These are phyloP conservation scores for Paedocypris micromegethes DNA, from an alignment of 2,797 vertebrate species.

Conservation along the genomic window DNA sequence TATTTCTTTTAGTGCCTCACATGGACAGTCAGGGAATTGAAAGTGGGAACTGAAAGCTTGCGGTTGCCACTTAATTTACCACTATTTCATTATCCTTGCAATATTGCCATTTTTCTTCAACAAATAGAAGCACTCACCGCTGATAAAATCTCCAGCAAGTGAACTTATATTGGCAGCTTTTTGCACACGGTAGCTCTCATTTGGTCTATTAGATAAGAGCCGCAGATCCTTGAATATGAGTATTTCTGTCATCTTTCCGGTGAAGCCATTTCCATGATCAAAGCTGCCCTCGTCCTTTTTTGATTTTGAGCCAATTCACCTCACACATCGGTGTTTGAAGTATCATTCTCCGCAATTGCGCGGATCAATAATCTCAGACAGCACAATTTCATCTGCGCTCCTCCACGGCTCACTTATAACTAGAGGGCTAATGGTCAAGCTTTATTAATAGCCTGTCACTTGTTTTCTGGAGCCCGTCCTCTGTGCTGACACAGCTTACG, in stretches of 20 bases:
- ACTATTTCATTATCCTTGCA: no score
- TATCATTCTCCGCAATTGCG: constrained; percentile 40
- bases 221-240: constrained; percentile 4
- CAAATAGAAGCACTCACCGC: no score
- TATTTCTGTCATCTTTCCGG: neutral
- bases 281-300: constrained; percentile 9
- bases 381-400: constrained; percentile 37
- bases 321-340: constrained; percentile 38
- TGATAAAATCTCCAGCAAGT: no score
- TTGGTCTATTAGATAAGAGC: neutral
- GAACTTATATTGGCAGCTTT: no score
- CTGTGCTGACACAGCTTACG: constrained; percentile 28
- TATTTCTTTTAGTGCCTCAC: no score
- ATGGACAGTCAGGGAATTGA: no score
- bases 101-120: neutral
- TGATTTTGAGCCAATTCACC: constrained; percentile 19
- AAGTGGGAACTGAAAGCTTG: no score
- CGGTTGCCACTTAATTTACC: no score
- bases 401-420: constrained; percentile 40
- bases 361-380: constrained; percentile 39
- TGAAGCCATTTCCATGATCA: constrained; percentile 4
- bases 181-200: neutral
- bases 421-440: constrained; percentile 36
- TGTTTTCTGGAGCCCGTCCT: constrained; percentile 39
- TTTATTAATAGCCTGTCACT: constrained; percentile 52